Base-by-base conservation (phyloP, 2,113 vertebrate species). In the Corydoras maculifer region DNA sequence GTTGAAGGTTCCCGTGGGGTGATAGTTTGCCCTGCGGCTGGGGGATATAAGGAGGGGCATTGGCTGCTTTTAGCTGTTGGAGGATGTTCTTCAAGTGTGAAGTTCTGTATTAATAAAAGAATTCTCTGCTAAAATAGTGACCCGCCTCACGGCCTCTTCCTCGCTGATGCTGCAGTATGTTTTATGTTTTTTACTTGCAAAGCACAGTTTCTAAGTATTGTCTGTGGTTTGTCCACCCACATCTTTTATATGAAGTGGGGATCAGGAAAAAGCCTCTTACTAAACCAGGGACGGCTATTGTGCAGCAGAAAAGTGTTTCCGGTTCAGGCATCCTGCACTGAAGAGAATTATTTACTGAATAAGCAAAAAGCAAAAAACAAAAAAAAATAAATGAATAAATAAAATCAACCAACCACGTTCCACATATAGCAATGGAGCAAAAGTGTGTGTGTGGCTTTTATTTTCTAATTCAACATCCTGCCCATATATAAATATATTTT, bases 241-340 rank as follows among this genome's bases (percentile, higher is more conserved):
- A 15, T 61, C 60, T 1, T 54, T 69, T 54, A 62, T 65, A 72
- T 73, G 35, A 62, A 55, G 35, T 31, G 49, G 72, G 32, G 59
- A 67, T 25, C 64, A 62, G 64, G 71, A 76, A 75, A 73, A 3
- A 55, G 49, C 30, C 61, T 35, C 76, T 71, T n/a, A 74, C 70
- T 77, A 81, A 74, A 54, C 69, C 62, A 70, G 50, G 31, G 49
- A 51, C 61, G 58, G 65, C 48, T 68, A 66, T 61, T 73, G 67
- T 68, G 30, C 57, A 13, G 58, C 2, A 71, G 68, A 75, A 53
- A 59, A 69, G 58, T 32, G 12, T 69, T 76, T 65, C 69, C 43
- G 57, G 49, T 50, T 31, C 58, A 35, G 59, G 18, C 61, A 67
- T 78, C 73, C 63, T 65, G 71, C 57, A 57, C 43, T 59, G 57